Evolutionary conservation across 2,797 vertebrate genomes (phyloP).

Genomic region (Neosilurus mollespiculum): DNA sequence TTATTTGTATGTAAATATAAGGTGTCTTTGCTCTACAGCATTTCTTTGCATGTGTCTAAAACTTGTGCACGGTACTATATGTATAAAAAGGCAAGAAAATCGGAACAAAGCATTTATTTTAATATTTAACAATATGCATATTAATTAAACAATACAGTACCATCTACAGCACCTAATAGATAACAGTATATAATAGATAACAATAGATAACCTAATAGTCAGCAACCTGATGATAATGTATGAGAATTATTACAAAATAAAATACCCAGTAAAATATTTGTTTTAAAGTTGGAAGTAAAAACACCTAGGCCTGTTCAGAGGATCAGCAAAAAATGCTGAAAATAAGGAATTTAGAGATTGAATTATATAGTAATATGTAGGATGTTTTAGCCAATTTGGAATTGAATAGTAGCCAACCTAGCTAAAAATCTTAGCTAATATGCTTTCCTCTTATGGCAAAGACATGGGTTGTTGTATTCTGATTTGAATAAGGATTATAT

Average conservation of each 20-base stretch:
- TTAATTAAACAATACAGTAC: not conserved
- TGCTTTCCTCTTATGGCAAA: not conserved
- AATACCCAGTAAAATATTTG: not conserved
- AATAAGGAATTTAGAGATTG: not conserved
- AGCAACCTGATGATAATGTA: not conserved
- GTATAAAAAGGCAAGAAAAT: not conserved
- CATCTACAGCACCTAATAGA: no score
- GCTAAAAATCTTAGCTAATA: not conserved
- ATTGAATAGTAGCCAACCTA: not conserved
- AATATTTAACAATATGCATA: not conserved
- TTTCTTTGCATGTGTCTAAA: no score
- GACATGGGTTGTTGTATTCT: not conserved
- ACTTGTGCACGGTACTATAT: no score
- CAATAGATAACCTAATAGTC: no score
- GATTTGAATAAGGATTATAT: not conserved
- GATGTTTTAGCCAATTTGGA: not conserved
- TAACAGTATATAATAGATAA: no score
- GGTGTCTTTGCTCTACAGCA: no score
- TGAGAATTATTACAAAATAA: not conserved
- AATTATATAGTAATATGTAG: not conserved
- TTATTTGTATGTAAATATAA: no score
- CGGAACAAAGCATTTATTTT: not conserved
- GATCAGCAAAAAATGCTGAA: not conserved
- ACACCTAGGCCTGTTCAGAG: not conserved
- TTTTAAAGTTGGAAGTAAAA: not conserved